Conservation (phyloP, 2,797 vertebrate species). For the Sebastes hubbsi region DNA sequence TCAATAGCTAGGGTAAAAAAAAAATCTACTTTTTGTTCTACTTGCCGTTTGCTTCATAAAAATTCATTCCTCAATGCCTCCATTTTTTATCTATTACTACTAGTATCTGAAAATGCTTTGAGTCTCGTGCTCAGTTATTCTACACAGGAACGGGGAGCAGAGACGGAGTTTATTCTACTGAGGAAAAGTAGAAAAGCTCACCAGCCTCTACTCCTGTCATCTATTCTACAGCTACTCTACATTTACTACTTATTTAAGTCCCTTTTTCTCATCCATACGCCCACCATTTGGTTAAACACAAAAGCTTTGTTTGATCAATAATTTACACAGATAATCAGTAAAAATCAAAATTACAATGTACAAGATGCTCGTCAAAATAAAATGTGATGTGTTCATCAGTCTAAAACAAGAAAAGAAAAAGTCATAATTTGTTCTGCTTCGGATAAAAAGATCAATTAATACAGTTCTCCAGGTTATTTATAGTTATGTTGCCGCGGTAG, state of each 20-base stretch:
- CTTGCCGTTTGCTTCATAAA: slow-evolving; percentile 43
- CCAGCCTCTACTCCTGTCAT: slow-evolving; percentile 22
- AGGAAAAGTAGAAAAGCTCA: slow-evolving; percentile 12
- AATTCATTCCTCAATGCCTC: slow-evolving; percentile 40
- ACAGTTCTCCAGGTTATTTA: slow-evolving; percentile 27
- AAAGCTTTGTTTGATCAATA: slow-evolving; percentile 73
- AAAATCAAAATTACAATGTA: slow-evolving; percentile 69
- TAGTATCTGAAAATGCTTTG: slow-evolving; percentile 44
- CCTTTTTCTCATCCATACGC: slow-evolving; percentile 83
- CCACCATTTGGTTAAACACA: slow-evolving; percentile 79
- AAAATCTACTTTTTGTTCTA: slow-evolving; percentile 27
- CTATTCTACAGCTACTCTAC: slow-evolving; percentile 68
- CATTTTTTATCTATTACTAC: slow-evolving; percentile 53
- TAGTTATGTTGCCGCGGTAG: slow-evolving; percentile 14
- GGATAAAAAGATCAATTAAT: slow-evolving; percentile 33
- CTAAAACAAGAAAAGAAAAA: slow-evolving; percentile 22
- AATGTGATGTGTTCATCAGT: slow-evolving; percentile 46
- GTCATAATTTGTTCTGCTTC: slow-evolving; percentile 32
- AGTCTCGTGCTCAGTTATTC: slow-evolving; percentile 44
- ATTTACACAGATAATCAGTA: slow-evolving; percentile 71
- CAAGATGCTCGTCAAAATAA: slow-evolving; percentile 63
- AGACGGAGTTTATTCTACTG: slow-evolving; percentile 21
- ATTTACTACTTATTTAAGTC: slow-evolving; percentile 69
- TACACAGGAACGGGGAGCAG: slow-evolving; percentile 24
- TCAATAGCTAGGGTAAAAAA: slow-evolving; percentile 31